Conservation (phyloP, 53 echinoderm and acorn worm species). For the Crossaster papposus region DNA sequence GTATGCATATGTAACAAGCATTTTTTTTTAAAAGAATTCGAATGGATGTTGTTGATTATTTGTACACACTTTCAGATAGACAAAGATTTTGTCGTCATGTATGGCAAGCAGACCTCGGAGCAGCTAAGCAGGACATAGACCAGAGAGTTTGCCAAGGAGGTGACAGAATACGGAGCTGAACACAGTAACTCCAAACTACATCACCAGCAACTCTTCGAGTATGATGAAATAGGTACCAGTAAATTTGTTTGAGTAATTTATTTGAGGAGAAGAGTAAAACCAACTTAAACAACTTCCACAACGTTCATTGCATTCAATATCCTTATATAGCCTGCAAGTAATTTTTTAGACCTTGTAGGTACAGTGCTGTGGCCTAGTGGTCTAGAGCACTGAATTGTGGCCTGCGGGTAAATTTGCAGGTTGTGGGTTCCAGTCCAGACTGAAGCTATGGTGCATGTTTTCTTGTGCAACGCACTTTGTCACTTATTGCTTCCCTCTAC, state of each 20-base stretch:
- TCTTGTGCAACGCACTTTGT: too few species aligned
- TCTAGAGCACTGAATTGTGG: too few species aligned
- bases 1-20: slow-evolving; percentile 22
- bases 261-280: background rate
- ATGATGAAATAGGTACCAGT: slow-evolving; percentile 34
- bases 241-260: background rate
- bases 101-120: slow-evolving; percentile 28
- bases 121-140: slow-evolving; percentile 37
- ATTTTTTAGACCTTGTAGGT: too few species aligned
- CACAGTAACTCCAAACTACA: background rate
- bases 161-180: background rate
- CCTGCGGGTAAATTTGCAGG: too few species aligned
- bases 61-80: slow-evolving; percentile 43
- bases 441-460: too few species aligned
- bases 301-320: background rate
- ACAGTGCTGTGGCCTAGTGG: too few species aligned
- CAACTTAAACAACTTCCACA: background rate
- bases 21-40: too few species aligned
- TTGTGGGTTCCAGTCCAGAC: too few species aligned
- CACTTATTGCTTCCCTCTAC: too few species aligned
- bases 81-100: slow-evolving; percentile 38
- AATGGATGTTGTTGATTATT: slow-evolving; percentile 27
- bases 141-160: slow-evolving; percentile 24
- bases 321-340: too few species aligned
- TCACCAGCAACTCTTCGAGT: slow-evolving; percentile 14